A percentile compares a stretch with the other conserved stretches of the same genome.
Conservation (phyloP, 92 coral and sea anemone species). For the Ricordea florida region DNA sequence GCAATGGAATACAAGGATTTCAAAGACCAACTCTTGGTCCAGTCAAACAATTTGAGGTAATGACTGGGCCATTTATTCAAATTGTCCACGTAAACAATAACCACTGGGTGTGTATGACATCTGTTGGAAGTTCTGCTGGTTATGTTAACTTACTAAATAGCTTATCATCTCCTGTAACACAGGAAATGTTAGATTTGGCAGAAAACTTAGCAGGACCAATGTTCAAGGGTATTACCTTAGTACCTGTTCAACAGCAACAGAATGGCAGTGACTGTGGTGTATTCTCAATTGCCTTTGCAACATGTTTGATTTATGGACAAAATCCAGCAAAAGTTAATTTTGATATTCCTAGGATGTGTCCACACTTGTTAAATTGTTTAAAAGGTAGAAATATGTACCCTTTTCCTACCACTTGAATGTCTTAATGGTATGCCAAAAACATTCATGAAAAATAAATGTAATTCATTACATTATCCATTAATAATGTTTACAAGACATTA, state of each 20-base stretch:
- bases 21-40: constrained; percentile 40
- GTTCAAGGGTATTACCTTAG: not conserved
- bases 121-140: constrained; percentile 47
- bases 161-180: not conserved
- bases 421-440: no score
- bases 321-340: constrained; percentile 10
- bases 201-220: constrained; percentile 26
- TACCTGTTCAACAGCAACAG: constrained; percentile 21
- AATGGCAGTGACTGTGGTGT: constrained; percentile 52
- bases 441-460: no score
- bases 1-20: constrained; percentile 33
- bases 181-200: constrained; percentile 12
- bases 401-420: constrained; percentile 66
- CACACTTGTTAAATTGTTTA: constrained; percentile 32
- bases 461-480: no score
- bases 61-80: constrained; percentile 39
- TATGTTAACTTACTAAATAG: constrained; percentile 26
- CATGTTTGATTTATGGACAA: constrained; percentile 42
- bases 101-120: constrained; percentile 52
- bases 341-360: constrained; percentile 38
- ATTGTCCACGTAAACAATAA: constrained; percentile 4
- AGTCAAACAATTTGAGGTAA: constrained; percentile 23
- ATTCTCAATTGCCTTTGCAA: constrained; percentile 59
- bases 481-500: no score
- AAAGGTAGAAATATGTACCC: constrained; percentile 12